A percentile compares a stretch with the other conserved stretches of the same genome.
Evolutionary conservation across 2,888 invertebrate species (phyloP).

Genomic region (Tridacna gigas): DNA sequence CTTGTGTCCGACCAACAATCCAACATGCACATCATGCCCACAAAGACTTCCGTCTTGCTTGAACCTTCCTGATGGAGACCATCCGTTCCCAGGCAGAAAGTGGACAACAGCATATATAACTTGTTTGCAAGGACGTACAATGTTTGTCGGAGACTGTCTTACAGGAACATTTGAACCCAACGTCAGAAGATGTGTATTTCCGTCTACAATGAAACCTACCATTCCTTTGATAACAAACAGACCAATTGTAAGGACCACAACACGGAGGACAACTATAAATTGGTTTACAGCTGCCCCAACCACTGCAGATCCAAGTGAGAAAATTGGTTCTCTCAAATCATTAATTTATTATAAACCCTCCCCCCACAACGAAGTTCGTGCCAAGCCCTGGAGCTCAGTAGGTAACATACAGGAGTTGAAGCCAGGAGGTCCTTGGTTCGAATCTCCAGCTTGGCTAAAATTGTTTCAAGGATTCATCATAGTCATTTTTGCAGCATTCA

Average conservation of each 20-base stretch:
- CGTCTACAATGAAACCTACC: conserved; percentile 20
- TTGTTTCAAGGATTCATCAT: too few species aligned
- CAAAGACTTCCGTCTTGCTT: conserved; percentile 65
- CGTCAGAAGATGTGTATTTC: conserved; percentile 47
- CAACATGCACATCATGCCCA: conserved; percentile 57
- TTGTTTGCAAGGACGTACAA: conserved; percentile 62
- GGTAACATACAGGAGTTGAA: too few species aligned
- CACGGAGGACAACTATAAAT: not conserved
- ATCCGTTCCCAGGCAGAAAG: conserved; percentile 52
- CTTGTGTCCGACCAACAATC: conserved; percentile 33
- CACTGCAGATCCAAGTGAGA: conserved; percentile 8
- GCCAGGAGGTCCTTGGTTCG: too few species aligned
- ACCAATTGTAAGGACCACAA: not conserved
- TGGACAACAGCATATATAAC: conserved; percentile 59
- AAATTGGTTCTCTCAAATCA: not conserved
- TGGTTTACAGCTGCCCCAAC: conserved; percentile 15
- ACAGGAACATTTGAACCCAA: conserved; percentile 57
- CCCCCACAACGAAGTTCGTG: too few species aligned
- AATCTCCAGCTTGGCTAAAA: too few species aligned
- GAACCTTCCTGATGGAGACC: conserved; percentile 61
- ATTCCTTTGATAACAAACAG: conserved; percentile 4
- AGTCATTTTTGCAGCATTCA: too few species aligned
- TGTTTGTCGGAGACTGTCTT: conserved; percentile 50
- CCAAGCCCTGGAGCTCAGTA: too few species aligned
- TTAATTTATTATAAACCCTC: too few species aligned